Base-by-base conservation (phyloP, 2,888 invertebrate species). In the Coelopa pilipes region DNA sequence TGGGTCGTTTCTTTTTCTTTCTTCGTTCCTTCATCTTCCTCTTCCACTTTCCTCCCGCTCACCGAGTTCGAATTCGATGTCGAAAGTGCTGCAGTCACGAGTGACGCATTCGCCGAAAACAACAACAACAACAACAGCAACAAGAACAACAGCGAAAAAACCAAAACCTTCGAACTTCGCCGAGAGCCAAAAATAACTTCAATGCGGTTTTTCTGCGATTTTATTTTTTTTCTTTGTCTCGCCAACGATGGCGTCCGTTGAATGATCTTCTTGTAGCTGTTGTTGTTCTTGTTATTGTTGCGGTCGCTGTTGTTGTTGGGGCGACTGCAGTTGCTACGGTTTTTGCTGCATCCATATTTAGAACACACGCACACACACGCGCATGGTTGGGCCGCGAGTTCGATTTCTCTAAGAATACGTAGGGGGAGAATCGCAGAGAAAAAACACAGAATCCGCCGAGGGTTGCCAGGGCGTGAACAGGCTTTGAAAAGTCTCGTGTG, bases 121-220 rank as follows among this genome's bases (percentile, higher is more conserved):
- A n/a, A n/a, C n/a, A n/a, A 57, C 15, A 24, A 24, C 3, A 60
- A 60, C 5, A 60, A 60, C 1, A 24, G 11, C 60, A n/a, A 57
- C 15, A 24, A 24, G 11, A 60, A 60, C 5, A 60, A 60, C 1
- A 24, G 11, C 60, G 24, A 60, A 60, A 7, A 60, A 60, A 17
- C 13, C 21, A 60, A 60, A 53, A 34, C 34, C 7, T 34, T 53
- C 3, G 17, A 57, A 57, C 17, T 19, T 21, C 57, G 17, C 17
- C 57, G 17, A 21, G 21, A 57, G 17, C 57, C 57, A 57, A 57
- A 57, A 57, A 57, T 57, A 57, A 57, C 15, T 57, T 5, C 19
- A 19, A 11, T 21, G 11, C 12, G 34, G 15, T 57, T 57, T 34
- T 34, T 34, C 34, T 34, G 34, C 34, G 34, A 34, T 34, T 34